These are phyloP conservation scores for Agrochola lota DNA, from an alignment of 2,888 invertebrate species.

Conservation along the genomic window DNA sequence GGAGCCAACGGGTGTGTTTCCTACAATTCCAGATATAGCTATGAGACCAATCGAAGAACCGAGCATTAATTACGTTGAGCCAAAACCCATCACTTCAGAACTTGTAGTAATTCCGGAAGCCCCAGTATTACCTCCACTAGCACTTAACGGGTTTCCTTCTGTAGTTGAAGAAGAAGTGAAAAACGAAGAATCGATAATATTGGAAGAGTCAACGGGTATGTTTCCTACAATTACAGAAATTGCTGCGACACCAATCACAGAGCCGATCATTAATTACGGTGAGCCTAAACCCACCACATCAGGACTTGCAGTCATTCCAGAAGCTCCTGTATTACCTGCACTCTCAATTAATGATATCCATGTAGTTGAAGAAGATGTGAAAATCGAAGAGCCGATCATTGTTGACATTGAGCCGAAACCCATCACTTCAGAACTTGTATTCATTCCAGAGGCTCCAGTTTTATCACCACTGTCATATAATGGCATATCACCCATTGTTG, in stretches of 20 bases:
- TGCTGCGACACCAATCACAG: neutral
- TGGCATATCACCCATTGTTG: neutral
- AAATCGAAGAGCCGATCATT: neutral
- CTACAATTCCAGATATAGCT: neutral
- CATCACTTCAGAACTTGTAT: neutral
- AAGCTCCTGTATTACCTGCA: constrained; percentile 13
- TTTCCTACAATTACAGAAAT: neutral
- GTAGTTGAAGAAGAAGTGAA: neutral
- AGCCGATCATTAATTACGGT: neutral
- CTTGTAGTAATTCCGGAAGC: constrained; percentile 18
- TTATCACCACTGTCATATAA: neutral
- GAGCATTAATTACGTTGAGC: neutral
- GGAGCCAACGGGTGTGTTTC: neutral
- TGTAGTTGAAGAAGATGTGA: neutral
- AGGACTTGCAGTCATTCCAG: neutral
- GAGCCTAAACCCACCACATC: neutral
- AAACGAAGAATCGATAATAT: neutral
- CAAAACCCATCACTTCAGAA: neutral
- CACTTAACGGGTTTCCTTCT: neutral
- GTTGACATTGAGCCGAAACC: neutral
- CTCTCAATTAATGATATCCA: neutral
- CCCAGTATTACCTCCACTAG: constrained; percentile 14
- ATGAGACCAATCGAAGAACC: neutral
- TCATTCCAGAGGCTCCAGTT: constrained; percentile 20
- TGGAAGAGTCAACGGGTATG: neutral